These are phyloP conservation scores for Drosophila acutilabella DNA, from an alignment of 2,888 invertebrate genomes.

Conservation along the genomic window DNA sequence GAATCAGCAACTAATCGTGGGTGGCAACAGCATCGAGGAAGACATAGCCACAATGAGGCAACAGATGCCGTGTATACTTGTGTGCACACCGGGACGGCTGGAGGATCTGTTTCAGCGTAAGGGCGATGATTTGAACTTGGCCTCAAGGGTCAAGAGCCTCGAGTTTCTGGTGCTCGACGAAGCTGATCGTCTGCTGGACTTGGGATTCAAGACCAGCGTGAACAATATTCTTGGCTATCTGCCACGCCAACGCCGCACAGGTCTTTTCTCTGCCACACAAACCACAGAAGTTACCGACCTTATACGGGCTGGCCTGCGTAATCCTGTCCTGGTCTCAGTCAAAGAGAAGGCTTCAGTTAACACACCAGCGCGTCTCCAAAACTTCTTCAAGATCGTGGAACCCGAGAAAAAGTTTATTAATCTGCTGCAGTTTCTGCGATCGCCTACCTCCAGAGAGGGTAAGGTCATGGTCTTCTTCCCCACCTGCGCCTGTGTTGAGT, in stretches of 20 bases:
- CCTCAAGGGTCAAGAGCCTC: constrained; percentile 91
- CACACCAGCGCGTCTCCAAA: constrained; percentile 90
- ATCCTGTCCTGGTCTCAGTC: constrained; percentile 95
- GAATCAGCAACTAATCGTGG: constrained; percentile 90
- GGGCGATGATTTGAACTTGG: constrained; percentile 89
- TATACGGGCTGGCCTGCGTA: constrained; percentile 96
- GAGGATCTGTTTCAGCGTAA: constrained; percentile 93
- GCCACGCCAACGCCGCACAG: constrained; percentile 97
- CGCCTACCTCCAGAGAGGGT: constrained; percentile 83
- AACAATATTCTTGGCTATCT: constrained; percentile 93
- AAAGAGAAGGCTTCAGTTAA: constrained; percentile 93
- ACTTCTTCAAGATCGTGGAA: constrained; percentile 92
- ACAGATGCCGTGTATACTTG: constrained; percentile 92
- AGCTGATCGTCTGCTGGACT: constrained; percentile 96
- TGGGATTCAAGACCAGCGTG: constrained; percentile 93
- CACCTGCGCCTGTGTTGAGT: constrained; percentile 98
- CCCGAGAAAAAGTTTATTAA: constrained; percentile 93
- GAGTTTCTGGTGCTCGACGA: constrained; percentile 98
- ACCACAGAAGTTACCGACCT: constrained; percentile 96
- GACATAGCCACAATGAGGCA: constrained; percentile 89
- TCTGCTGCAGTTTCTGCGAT: constrained; percentile 91
- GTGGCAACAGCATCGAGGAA: constrained; percentile 92
- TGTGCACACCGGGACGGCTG: constrained; percentile 97
- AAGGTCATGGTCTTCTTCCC: constrained; percentile 94
- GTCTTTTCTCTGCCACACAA: constrained; percentile 99